Evolutionary conservation across 2,888 invertebrate genomes (phyloP), one percentile per base, ranked within the genome.

Genomic region (Mylabris sibirica): DNA sequence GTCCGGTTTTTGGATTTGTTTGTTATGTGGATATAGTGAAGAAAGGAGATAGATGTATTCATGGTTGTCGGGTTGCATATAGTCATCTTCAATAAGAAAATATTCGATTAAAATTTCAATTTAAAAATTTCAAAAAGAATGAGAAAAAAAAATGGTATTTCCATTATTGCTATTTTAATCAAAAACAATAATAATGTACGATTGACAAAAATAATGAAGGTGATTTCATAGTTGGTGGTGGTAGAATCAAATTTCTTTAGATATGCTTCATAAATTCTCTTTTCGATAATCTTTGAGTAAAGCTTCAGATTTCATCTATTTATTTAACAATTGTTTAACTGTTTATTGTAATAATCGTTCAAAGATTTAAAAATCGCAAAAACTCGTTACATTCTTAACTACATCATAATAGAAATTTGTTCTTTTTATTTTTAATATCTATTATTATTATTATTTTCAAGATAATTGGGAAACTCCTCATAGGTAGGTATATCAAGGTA

Each of bases 1-100:
- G 74, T 76, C 75, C 74, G 76, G 76, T 76, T 76, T 76, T 75
- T 62, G 64, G 70, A 72, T 74, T 41, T 44, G 11, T n/a, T 70
- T 74, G 65, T 66, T 68, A 65, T 65, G n/a, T 67, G 71, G 41
- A 44, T 41, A 49, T 73, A 73, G 70, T 73, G 71, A 49, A 59
- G 41, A 59, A 59, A 35, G 9, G 65, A 64, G 71, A 38, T 38
- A 38, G 38, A 38, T 9, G 8, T 11, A 66, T 67, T 64, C 63
- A 62, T 68, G 71, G 63, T 34, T 14, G 38, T 57, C 35, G 35
- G 72, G 71, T 68, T 75, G 73, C 72, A 70, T 75, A 72, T 22
- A 59, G 22, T 22, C 26, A 2, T 4, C 62, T 38, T 12, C 26
- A 59, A n/a, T 8, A 1, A 49, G 9, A 22, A 9, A 49, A 17